Percentiles rank a stretch among this genome's conserved stretches.
phyloP scores from a whole-genome alignment of 2,888 invertebrate species.

The Pseudeuparius sepicola region DNA sequence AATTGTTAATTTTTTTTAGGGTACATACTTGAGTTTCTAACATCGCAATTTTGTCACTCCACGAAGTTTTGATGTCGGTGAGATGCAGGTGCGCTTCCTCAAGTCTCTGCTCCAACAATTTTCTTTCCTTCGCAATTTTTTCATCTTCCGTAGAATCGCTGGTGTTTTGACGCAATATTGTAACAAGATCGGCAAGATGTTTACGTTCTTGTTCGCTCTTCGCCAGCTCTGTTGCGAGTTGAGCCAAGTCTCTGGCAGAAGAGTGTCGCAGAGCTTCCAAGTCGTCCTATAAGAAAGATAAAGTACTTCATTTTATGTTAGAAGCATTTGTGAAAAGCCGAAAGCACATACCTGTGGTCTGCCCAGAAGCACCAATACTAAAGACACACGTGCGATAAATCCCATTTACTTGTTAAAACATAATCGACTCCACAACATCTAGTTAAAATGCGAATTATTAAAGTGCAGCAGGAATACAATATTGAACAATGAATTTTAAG shows the following conservation, averaged over 20 bases:
- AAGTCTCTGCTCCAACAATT: slow-evolving; percentile 62
- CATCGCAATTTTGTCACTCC: slow-evolving; percentile 84
- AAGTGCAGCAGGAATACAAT: no score
- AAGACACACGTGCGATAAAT: slow-evolving; percentile 7
- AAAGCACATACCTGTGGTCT: slow-evolving; percentile 39
- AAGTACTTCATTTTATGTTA: slow-evolving; percentile 7
- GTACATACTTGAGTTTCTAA: slow-evolving; percentile 80
- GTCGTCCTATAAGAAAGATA: slow-evolving; percentile 51
- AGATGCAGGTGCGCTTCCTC: slow-evolving; percentile 80
- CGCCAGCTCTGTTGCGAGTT: slow-evolving; percentile 58
- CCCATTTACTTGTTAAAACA: no score
- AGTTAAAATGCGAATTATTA: no score
- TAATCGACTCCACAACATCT: no score
- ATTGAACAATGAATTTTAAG: no score
- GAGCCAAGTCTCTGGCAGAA: slow-evolving; percentile 60
- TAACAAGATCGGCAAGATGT: slow-evolving; percentile 56
- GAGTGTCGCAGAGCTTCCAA: slow-evolving; percentile 65
- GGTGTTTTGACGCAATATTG: slow-evolving; percentile 43
- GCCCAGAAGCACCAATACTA: slow-evolving; percentile 33
- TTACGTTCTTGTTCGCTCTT: slow-evolving; percentile 65
- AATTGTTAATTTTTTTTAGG: no score
- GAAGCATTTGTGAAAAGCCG: slow-evolving; percentile 20
- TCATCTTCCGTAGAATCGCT: slow-evolving; percentile 42
- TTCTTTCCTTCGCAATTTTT: slow-evolving; percentile 50
- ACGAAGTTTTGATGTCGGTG: slow-evolving; percentile 81